Evolutionary conservation across 2,888 invertebrate species (phyloP).

Genomic region (Xylophagus ater): DNA sequence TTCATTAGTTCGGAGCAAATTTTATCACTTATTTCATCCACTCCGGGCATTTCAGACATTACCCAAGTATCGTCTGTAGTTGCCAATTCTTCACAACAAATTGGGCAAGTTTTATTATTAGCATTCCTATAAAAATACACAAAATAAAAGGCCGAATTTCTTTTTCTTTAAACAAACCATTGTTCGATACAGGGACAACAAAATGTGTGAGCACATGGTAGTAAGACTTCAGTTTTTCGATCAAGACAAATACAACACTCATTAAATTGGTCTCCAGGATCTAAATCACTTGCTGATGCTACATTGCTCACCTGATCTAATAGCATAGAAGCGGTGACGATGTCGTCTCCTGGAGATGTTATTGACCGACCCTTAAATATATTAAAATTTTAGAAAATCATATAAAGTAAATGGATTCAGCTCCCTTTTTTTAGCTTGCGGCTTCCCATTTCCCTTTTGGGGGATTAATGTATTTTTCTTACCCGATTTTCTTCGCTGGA

Average conservation of each 20-base stretch:
- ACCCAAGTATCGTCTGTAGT: slow-evolving; percentile 56
- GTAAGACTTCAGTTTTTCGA: slow-evolving; percentile 51
- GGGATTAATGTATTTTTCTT: too few relatives aligned
- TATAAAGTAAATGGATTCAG: too few relatives aligned
- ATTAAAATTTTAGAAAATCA: background rate
- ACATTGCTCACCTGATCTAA: slow-evolving; percentile 32
- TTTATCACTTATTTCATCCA: slow-evolving; percentile 46
- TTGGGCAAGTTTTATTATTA: slow-evolving; percentile 57
- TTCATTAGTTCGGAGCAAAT: slow-evolving; percentile 35
- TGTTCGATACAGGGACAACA: slow-evolving; percentile 60
- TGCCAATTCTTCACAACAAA: slow-evolving; percentile 51
- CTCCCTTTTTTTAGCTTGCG: too few relatives aligned
- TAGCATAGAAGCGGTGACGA: slow-evolving; percentile 34
- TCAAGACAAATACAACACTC: slow-evolving; percentile 67
- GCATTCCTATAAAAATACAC: slow-evolving; percentile 45
- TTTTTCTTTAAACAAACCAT: too few relatives aligned
- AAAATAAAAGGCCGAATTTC: slow-evolving; percentile 3
- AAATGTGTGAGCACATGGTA: slow-evolving; percentile 60
- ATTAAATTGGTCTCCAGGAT: slow-evolving; percentile 35
- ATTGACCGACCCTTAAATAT: slow-evolving; percentile 1
- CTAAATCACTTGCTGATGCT: slow-evolving; percentile 19
- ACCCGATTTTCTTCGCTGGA: slow-evolving; percentile 30
- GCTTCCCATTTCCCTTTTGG: background rate
- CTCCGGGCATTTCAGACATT: slow-evolving; percentile 49
- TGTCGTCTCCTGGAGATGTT: slow-evolving; percentile 7